phyloP scores from a whole-genome alignment of 2,888 invertebrate species.

The Dynastes grantii region DNA sequence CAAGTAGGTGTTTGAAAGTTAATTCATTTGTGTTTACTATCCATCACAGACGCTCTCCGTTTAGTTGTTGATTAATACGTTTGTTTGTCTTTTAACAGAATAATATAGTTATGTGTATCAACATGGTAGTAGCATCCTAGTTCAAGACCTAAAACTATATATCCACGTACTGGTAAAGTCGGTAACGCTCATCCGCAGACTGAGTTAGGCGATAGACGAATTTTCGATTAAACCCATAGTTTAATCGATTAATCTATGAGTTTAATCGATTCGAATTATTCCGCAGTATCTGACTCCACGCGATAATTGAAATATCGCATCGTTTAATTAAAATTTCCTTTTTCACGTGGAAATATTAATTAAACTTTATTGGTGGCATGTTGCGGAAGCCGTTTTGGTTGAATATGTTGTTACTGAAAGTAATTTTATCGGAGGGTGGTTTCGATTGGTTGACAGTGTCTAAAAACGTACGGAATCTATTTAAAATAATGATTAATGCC shows the following conservation, averaged over 20 bases:
- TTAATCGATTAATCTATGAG: conserved; percentile 4
- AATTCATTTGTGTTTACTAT: too few species aligned
- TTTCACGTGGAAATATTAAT: conserved; percentile 17
- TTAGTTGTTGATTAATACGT: too few species aligned
- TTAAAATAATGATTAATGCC: background rate
- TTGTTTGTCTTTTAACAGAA: too few species aligned
- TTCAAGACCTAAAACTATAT: too few species aligned
- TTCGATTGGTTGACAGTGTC: background rate
- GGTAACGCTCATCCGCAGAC: too few species aligned
- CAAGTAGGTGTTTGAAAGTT: too few species aligned
- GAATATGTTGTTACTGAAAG: conserved; percentile 4
- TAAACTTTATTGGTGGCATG: conserved; percentile 3
- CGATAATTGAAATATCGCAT: conserved; percentile 18
- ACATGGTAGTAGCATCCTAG: too few species aligned
- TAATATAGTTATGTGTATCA: too few species aligned
- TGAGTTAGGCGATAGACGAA: too few species aligned
- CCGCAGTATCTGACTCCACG: background rate
- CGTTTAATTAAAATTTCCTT: conserved; percentile 21
- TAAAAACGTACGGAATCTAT: background rate
- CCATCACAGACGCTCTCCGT: too few species aligned
- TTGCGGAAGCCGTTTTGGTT: background rate
- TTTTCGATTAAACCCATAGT: background rate
- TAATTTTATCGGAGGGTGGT: background rate
- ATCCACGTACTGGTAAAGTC: too few species aligned
- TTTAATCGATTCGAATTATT: conserved; percentile 13